Base-by-base conservation (phyloP, 2,888 invertebrate genomes). In the Phorcus lineatus region DNA sequence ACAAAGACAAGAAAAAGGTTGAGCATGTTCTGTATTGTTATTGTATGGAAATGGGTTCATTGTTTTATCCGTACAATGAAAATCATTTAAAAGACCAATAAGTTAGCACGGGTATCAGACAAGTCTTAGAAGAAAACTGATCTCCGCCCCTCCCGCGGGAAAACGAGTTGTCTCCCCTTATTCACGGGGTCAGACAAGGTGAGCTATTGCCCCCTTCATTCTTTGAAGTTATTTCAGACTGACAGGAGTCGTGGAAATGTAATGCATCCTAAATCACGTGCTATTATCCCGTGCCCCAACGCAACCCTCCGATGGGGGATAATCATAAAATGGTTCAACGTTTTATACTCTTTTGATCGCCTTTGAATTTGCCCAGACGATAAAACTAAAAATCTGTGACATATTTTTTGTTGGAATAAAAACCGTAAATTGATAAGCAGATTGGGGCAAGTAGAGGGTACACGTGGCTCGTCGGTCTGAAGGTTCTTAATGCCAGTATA, bases 131-230 rank as follows among this genome's bases (percentile, higher is more conserved):
- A n/a, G 40, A 36, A 31, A 16, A 9, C 36, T 31, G 70, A 70
- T 70, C 36, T n/a, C 36, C n/a, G 19, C 36, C 70, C n/a, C 70
- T 40, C 70, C 36, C 40, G 31, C 16, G 70, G 70, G 70, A 19
- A 19, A 36, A 24, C n/a, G 28, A 28, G 70, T 40, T 70, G 40
- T 70, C 70, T 70, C 40, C 70, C 40, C 36, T 36, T 70, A 19
- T 70, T 36, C 19, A 40, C 19, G 31, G 70, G 70, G 70, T 70
- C 70, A 70, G 70, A 70, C 70, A 70, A 70, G 70, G 70, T 70
- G 70, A 70, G 31, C 28, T 70, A 40, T n/a, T 36, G 36, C 70
- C 36, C 70, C 36, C 36, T 36, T 19, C 7, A 19, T 40, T 40
- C 70, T 70, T 70, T 70, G 70, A 70, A n/a, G 70, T 36, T 70